Base-by-base conservation (phyloP, 2,113 vertebrate genomes). In the Nestor notabilis region DNA sequence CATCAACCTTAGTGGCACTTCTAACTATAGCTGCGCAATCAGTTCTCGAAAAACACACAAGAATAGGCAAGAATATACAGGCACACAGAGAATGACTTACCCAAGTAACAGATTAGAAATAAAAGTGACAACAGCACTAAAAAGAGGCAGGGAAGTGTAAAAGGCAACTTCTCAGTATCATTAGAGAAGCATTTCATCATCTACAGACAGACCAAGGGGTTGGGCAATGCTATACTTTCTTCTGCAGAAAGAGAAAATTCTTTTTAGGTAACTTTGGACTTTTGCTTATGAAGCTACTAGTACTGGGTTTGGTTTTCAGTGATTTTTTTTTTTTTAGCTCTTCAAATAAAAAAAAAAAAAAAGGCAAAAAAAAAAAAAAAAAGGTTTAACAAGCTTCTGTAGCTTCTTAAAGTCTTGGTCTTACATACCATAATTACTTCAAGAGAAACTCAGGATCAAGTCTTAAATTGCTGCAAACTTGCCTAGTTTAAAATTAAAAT, bases 71-170 rank as follows among this genome's bases (percentile, higher is more conserved):
- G 82, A 90, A 63, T 41, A 90, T 13, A 83, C 0, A 0, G 90
- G 94, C 72, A 89, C 80, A 89, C 65, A 93, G 76, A 90, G 60
- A 72, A 95, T 71, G 46, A 95, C 90, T 96, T 95, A 96, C 90
- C 92, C 90, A 92, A 92, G 76, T 41, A 93, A 94, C n/a, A 95
- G 75, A 95, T 89, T 74, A 94, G 90, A 95, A 96, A 96, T 71
- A 96, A 95, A 92, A 94, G 75, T 93, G 90, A 96, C 72, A 93
- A 93, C 25, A 95, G 89, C 83, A 91, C 56, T 96, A 95, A 92
- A 92, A 69, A 95, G 87, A 90, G 72, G 83, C 86, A 96, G 93
- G 72, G 90, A 90, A 87, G 52, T 81, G 83, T 58, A 90, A 93
- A 90, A 90, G 52, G 88, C 72, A 81, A 86, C 92, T 93, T 89